Base-by-base conservation (phyloP, 2,113 vertebrate genomes). In the Mixornis gularis region DNA sequence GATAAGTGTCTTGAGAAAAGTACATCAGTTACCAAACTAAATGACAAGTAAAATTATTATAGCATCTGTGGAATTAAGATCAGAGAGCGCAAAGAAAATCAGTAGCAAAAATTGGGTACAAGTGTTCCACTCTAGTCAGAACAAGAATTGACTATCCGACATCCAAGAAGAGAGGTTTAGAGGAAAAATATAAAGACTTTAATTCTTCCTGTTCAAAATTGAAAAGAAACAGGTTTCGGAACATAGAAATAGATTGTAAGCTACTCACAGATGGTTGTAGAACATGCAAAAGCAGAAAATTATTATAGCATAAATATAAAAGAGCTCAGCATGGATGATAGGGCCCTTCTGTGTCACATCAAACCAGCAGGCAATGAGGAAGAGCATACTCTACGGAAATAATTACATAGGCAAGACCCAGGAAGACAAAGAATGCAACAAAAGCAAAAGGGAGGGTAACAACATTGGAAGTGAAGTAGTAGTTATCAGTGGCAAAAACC, bases 231-330 rank as follows among this genome's bases (percentile, higher is more conserved):
- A 16, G 32, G 3, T 84, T 91, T 91, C 70, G 51, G 66, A 94
- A 95, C 6, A 12, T 5, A 72, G 69, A 89, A 84, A 74, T 65
- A 91, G 53, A 89, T 49, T 79, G 19, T 79, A 87, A 95, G 71
- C 62, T 60, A 65, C 58, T 95, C 79, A 90, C 91, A 95, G 81
- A 95, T 83, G 85, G 71, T 30, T 87, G 41, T n/a, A 82, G 48
- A 85, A 91, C 74, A 85, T 40, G 71, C 55, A 87, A 92, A 94
- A 91, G 49, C 11, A 79, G 66, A 79, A 90, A 89, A 93, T 79
- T 86, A 93, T 76, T 64, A 93, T 2, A 74, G 78, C 80, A 81
- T 91, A 92, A 92, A 92, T 66, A 91, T 68, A 87, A 91, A 93
- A 87, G 91, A 90, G 29, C 17, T 91, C 80, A 81, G 89, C 40